Evolutionary conservation across 2,113 vertebrate species (phyloP).

Genomic region (Alouatta palliata): DNA sequence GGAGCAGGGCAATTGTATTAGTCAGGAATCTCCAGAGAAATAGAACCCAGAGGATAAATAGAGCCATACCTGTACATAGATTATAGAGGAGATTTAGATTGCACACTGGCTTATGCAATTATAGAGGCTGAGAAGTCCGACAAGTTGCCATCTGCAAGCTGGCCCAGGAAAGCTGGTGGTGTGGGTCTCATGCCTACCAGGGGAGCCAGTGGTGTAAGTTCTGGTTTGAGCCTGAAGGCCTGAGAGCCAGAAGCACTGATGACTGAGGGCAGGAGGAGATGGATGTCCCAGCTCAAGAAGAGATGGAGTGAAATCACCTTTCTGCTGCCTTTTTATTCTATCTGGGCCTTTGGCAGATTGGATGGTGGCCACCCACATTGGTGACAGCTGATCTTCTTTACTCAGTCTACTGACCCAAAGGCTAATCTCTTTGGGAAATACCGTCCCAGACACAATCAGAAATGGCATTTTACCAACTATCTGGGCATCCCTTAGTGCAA

Average conservation of each 20-base stretch:
- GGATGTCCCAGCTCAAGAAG: background rate
- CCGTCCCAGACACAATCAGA: background rate
- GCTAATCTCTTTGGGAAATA: background rate
- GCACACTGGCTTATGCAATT: no score
- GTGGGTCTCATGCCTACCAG: background rate
- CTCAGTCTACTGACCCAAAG: background rate
- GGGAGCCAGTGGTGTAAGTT: background rate
- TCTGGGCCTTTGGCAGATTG: background rate
- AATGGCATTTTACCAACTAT: background rate
- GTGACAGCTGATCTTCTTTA: background rate
- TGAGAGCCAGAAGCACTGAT: background rate
- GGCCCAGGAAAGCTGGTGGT: background rate
- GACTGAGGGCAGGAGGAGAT: background rate
- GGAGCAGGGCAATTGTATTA: no score
- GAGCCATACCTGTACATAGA: background rate
- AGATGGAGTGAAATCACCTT: background rate
- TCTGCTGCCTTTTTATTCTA: background rate
- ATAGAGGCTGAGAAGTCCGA: background rate
- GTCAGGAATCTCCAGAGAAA: background rate
- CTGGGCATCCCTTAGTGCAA: background rate
- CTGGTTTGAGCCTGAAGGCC: background rate
- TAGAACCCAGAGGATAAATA: background rate
- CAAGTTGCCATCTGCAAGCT: background rate
- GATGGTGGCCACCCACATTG: background rate
- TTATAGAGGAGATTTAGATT: background rate